phyloP scores from a whole-genome alignment of 2,888 invertebrate genomes.

The Tachina fera region DNA sequence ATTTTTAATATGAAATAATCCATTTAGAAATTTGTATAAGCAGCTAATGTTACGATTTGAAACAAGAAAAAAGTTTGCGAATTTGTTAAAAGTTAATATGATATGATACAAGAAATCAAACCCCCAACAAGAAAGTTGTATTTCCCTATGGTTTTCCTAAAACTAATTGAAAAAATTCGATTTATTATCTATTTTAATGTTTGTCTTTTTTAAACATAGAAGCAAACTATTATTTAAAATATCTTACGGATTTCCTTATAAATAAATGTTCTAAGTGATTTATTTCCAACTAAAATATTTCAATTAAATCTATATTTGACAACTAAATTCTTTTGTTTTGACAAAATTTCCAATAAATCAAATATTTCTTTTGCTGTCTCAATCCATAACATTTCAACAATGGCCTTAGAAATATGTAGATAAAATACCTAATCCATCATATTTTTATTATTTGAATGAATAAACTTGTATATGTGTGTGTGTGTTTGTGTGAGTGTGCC shows the following conservation, averaged over 20 bases:
- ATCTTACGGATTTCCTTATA: not conserved
- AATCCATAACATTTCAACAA: constrained; percentile 31
- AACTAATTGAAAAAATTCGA: not conserved
- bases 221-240: constrained; percentile 2
- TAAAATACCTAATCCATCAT: constrained; percentile 52
- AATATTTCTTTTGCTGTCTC: constrained; percentile 5
- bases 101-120: no score
- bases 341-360: constrained; percentile 54
- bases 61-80: no score
- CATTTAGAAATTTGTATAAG: no score
- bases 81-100: no score
- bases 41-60: no score
- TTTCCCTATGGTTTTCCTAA: not conserved
- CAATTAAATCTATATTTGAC: constrained; percentile 41
- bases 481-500: not conserved
- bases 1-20: no score
- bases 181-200: not conserved
- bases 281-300: constrained; percentile 21
- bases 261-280: not conserved
- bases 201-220: not conserved
- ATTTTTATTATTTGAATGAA: not conserved
- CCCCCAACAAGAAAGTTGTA: no score
- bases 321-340: constrained; percentile 49
- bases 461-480: not conserved
- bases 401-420: constrained; percentile 2